Evolutionary conservation across 2,888 invertebrate species (phyloP), one percentile per base, ranked within the genome.

Genomic region (Lasioglossum villosulum): DNA sequence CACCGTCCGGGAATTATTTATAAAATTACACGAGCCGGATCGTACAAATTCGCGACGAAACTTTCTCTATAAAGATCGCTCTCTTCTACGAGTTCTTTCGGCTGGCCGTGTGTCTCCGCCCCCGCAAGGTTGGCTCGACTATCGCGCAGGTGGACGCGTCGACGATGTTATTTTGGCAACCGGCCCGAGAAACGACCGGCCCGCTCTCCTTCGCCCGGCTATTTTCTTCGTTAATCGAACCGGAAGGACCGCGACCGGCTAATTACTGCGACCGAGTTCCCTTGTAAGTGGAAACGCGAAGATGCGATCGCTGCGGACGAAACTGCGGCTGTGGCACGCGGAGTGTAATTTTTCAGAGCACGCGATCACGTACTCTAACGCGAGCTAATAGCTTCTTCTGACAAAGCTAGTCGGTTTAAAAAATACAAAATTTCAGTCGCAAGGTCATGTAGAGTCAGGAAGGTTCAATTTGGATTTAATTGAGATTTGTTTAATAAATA

Each of bases 1-100:
- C 48, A 14, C 68, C 66, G 42, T 63, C 37, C 73, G 78, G 63
- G 87, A 90, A 91, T 91, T 90, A 90, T 90, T 91, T 91, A 90
- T 87, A 88, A 90, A 90, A 91, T 90, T 90, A 90, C 87, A 70
- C 63, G 68, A 74, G 70, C 71, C 78, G 39, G 39, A 66, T 30
- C 71, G 74, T n/a, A 56, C 84, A 75, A 82, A 80, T 88, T 78
- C 79, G 48, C 75, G 80, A 79, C 71, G 74, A 83, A 89, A 89
- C 79, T 90, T 89, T 88, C 56, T 80, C 87, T 83, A 87, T 87
- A 89, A 88, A 88, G 82, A 80, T 81, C 19, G 48, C 23, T 52
- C 52, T 52, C 27, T n/a, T 16, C 59, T 12, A 14, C 14, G 59
- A 59, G 59, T 88, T 75, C 74, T 66, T 73, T 59, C 80, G 52